These are phyloP conservation scores for Eupithecia insigniata DNA, from an alignment of 2,888 invertebrate genomes.

Conservation along the genomic window DNA sequence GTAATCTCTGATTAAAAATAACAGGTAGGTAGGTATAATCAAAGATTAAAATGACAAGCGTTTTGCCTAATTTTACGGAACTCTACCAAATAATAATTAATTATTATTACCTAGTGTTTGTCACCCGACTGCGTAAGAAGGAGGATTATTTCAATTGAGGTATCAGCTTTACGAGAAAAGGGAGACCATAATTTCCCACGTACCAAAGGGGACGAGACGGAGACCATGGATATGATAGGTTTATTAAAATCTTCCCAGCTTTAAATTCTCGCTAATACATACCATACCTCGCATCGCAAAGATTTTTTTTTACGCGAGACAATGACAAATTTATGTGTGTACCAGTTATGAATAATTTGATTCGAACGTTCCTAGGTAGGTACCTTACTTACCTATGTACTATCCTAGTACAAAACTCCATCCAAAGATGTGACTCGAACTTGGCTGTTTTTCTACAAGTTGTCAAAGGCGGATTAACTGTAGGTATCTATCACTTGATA, in stretches of 20 bases:
- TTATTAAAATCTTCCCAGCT: neutral
- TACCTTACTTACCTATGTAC: no score
- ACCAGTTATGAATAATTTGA: no score
- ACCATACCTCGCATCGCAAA: no score
- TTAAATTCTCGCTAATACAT: no score
- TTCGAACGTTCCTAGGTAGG: no score
- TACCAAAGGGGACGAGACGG: neutral
- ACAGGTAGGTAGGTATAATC: neutral
- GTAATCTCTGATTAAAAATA: constrained; percentile 50
- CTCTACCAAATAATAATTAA: neutral
- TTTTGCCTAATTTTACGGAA: constrained; percentile 4
- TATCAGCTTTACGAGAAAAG: neutral
- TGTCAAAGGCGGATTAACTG: constrained; percentile 37
- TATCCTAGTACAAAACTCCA: neutral
- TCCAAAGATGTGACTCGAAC: neutral
- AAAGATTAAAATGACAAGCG: neutral
- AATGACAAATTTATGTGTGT: neutral
- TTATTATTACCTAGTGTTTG: no score
- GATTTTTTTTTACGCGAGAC: neutral
- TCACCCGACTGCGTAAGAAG: neutral
- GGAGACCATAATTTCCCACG: neutral
- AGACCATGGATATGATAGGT: neutral
- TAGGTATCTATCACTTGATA: neutral
- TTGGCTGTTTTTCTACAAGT: constrained; percentile 28
- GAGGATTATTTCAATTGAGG: neutral